Evolutionary conservation across 1,140 invertebrate species (phyloP), one percentile per base, ranked within the genome.

Genomic region (Lithobius niger): DNA sequence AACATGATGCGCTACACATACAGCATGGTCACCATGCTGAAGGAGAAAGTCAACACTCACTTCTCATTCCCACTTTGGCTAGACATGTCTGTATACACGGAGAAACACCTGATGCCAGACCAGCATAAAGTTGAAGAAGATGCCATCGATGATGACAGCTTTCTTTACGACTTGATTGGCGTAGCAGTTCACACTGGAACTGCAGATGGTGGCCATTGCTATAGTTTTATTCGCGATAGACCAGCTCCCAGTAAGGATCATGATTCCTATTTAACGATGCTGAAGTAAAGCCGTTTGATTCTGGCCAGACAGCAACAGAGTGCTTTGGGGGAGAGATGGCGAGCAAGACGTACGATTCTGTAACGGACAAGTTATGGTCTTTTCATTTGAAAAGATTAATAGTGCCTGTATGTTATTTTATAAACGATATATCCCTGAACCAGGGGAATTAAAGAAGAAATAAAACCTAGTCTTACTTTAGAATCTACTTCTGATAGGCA

Each of bases 1-100:
- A 97, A 97, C 67, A 97, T 91, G 0, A 94, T 97, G 91, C 77
- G 92, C n/a, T 97, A 96, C 62, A 93, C 91, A 0, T 97, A 96
- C 67, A 96, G 96, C 68, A 95, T 96, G 91, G 78, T 93, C 0
- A 96, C 92, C 0, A 95, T 96, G 90, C 76, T 90, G 10, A 95
- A 95, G 65, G 93, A 97, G 69, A 97, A 96, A 68, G 90, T 96
- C 0, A 96, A 96, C 69, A 96, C 91, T 0, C 91, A 95, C 65
- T 97, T 96, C 67, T 94, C 90, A n/a, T 97, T 96, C 72, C 92
- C 92, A 0, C 77, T 95, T 67, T 73, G 83, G 48, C 73, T 96
- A 0, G 90, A 95, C 66, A 96, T 97, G 92, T 84, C 86, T 0
- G 84, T 86, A 16, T 97, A 96, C 67, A 86, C 95, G 57, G 92